A percentile compares a stretch with the other conserved stretches of the same genome.
phyloP scores from a whole-genome alignment of 1,140 invertebrate genomes.

The Drosophila burlai region DNA sequence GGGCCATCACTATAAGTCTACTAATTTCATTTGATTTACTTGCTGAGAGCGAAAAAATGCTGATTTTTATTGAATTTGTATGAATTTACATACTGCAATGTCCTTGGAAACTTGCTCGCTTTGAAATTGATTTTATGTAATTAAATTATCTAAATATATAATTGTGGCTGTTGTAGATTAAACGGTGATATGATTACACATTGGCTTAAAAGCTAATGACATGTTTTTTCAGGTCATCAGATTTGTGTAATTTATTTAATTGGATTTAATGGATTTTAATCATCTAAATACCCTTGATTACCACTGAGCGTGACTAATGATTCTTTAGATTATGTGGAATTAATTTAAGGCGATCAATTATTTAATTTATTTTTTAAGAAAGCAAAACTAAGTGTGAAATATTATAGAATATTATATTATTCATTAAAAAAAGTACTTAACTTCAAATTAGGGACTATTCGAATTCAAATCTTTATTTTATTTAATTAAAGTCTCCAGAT shows the following conservation, averaged over 20 bases:
- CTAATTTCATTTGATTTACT: slow-evolving; percentile 4
- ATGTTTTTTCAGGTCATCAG: slow-evolving; percentile 5
- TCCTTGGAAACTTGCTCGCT: not conserved
- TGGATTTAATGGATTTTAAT: slow-evolving; percentile 6
- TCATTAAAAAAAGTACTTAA: no score
- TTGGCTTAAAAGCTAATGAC: slow-evolving; percentile 5
- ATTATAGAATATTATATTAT: no score
- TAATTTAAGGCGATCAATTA: not conserved
- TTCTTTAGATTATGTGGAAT: not conserved
- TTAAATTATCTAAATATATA: slow-evolving; percentile 9
- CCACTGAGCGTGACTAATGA: not conserved
- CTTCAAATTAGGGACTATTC: not conserved
- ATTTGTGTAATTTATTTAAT: slow-evolving; percentile 12
- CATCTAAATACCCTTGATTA: slow-evolving; percentile 7
- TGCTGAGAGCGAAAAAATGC: not conserved
- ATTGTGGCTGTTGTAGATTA: slow-evolving; percentile 6
- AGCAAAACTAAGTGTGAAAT: not conserved
- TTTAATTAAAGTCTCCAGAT: not conserved
- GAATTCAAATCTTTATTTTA: not conserved
- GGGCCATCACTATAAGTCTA: not conserved
- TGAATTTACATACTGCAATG: not conserved
- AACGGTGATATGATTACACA: not conserved
- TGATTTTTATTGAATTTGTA: not conserved
- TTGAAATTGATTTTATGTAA: slow-evolving; percentile 12
- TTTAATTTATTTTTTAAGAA: no score